Conservation (phyloP, 1,140 invertebrate species). For the Vanessa tameamea region DNA sequence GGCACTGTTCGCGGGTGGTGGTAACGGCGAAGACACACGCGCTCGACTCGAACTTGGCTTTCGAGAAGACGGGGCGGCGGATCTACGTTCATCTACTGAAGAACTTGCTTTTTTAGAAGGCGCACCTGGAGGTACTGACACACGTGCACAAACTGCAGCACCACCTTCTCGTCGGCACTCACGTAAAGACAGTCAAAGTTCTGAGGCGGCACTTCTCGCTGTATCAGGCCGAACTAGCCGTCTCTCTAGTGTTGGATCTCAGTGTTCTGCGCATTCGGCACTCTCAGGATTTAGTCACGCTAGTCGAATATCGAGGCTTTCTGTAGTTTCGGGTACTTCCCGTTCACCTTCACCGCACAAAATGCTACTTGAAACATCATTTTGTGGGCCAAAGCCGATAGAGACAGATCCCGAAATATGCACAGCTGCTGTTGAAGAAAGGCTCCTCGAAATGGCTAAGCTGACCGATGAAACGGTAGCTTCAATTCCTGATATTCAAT, state of each 20-base stretch:
- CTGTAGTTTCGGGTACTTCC: conserved; percentile 85
- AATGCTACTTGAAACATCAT: conserved; percentile 93
- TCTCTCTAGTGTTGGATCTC: conserved; percentile 88
- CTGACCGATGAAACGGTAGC: conserved; percentile 34
- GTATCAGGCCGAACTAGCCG: conserved; percentile 91
- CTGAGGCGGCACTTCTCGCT: conserved; percentile 88
- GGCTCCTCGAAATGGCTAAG: conserved; percentile 63
- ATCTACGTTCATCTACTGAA: conserved; percentile 91
- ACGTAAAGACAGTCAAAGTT: conserved; percentile 89
- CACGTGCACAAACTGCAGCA: conserved; percentile 45
- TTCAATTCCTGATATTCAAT: conserved; percentile 13
- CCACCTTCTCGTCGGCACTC: conserved; percentile 78
- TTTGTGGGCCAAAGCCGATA: conserved; percentile 90
- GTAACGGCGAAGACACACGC: conserved; percentile 53
- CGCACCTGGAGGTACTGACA: conserved; percentile 53
- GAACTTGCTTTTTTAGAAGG: conserved; percentile 89
- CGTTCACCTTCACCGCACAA: conserved; percentile 93
- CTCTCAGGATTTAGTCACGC: conserved; percentile 74
- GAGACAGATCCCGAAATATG: conserved; percentile 80
- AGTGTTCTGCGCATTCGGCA: conserved; percentile 82
- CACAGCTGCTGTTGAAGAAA: conserved; percentile 62
- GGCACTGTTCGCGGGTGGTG: conserved; percentile 81
- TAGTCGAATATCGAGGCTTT: conserved; percentile 83
- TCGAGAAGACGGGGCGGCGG: conserved; percentile 89
- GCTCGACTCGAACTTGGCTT: conserved; percentile 81